phyloP scores from a whole-genome alignment of 2,797 vertebrate species.

The Danio kyathit region DNA sequence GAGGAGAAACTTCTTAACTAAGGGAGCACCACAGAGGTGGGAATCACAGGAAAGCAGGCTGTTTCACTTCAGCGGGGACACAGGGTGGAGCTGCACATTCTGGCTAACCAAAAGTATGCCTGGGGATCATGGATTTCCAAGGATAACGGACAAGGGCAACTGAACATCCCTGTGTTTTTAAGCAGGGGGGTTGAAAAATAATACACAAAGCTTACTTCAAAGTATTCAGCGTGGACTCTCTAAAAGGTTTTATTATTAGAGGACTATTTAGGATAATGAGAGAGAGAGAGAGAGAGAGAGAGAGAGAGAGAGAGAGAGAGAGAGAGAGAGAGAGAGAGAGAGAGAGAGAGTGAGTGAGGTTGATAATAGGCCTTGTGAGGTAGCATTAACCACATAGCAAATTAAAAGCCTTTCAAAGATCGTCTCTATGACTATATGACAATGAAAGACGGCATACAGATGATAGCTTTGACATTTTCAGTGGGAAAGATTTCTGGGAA shows the following conservation, averaged over 20 bases:
- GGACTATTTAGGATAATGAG: slow-evolving; percentile 72
- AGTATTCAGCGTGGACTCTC: slow-evolving; percentile 62
- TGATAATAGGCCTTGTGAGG: slow-evolving; percentile 48
- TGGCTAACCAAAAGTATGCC: slow-evolving; percentile 82
- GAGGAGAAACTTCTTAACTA: slow-evolving; percentile 59
- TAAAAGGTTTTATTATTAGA: slow-evolving; percentile 45
- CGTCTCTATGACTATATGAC: slow-evolving; percentile 15
- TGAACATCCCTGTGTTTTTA: slow-evolving; percentile 70
- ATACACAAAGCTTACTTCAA: slow-evolving; percentile 79
- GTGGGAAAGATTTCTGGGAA: neutral
- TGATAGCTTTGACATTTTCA: slow-evolving; percentile 23
- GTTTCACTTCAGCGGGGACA: slow-evolving; percentile 75
- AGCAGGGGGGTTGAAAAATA: slow-evolving; percentile 76
- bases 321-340: no score
- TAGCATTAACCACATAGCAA: slow-evolving; percentile 42
- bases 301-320: no score
- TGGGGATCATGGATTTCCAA: slow-evolving; percentile 76
- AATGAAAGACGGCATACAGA: slow-evolving; percentile 49
- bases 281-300: slow-evolving; percentile 51
- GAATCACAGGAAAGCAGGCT: slow-evolving; percentile 69
- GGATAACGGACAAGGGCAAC: slow-evolving; percentile 79
- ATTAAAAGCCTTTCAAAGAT: slow-evolving; percentile 50
- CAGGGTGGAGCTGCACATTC: slow-evolving; percentile 77
- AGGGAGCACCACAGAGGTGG: slow-evolving; percentile 71
- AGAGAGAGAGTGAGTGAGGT: no score